Percentiles rank a stretch among this genome's conserved stretches.
These are phyloP conservation scores for Clarias platycephalus DNA, from an alignment of 2,797 vertebrate species.

Conservation along the genomic window DNA sequence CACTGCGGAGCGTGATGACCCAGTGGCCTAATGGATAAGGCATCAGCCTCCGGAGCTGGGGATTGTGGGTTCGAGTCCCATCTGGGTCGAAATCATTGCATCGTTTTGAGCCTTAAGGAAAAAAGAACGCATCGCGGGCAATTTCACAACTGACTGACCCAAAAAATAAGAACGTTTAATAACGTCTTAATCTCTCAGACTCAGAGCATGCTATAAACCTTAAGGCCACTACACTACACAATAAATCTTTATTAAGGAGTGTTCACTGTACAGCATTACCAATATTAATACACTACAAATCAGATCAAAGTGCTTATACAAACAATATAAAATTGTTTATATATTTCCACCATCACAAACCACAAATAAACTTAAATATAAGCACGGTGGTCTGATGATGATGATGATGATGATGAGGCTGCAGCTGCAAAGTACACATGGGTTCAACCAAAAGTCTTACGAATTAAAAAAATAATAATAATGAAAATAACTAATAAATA, in stretches of 20 bases:
- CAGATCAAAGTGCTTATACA: background rate
- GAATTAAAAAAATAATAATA: background rate
- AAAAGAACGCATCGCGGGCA: background rate
- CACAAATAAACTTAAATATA: background rate
- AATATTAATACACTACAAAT: background rate
- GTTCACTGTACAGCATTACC: too few species aligned
- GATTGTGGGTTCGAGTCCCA: slow-evolving; percentile 63
- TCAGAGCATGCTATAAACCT: too few species aligned
- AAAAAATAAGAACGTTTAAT: background rate
- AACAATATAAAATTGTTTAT: background rate
- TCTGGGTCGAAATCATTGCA: slow-evolving; percentile 31
- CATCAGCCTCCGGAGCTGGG: slow-evolving; percentile 84
- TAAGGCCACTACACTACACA: too few species aligned
- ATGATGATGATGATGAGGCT: too few species aligned
- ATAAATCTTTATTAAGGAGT: background rate
- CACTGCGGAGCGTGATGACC: slow-evolving; percentile 37
- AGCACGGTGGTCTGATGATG: background rate
- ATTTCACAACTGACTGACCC: too few species aligned
- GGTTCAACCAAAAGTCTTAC: background rate
- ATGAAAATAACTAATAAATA: background rate
- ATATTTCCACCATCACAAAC: background rate
- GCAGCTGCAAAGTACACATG: background rate
- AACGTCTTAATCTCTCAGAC: background rate
- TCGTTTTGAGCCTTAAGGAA: background rate
- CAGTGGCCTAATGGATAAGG: slow-evolving; percentile 88